phyloP scores from a whole-genome alignment of 2,888 invertebrate species.

The Sminthurides aquaticus region DNA sequence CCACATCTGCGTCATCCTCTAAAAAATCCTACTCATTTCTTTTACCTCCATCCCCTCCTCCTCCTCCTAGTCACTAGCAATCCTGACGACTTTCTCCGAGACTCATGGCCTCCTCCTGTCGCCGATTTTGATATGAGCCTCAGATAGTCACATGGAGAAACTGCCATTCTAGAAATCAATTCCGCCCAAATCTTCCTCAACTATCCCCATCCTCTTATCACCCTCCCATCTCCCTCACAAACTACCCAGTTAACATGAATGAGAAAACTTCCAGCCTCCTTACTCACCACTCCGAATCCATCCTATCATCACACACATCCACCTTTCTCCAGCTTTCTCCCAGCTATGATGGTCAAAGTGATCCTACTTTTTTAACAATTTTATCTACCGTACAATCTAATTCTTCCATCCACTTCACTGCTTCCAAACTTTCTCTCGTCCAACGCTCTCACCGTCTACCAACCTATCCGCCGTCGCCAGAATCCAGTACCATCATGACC shows the following conservation, averaged over 20 bases:
- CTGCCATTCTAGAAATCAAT: constrained; percentile 7
- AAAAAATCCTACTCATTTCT: no score
- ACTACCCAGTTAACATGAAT: background rate
- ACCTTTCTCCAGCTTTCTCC: background rate
- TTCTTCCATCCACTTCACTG: background rate
- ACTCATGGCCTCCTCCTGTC: no score
- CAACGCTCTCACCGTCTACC: background rate
- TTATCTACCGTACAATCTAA: background rate
- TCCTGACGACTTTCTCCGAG: no score
- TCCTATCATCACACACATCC: background rate
- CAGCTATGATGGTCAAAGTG: background rate
- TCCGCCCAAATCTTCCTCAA: background rate
- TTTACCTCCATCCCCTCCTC: no score
- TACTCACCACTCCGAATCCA: background rate
- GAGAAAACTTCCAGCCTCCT: background rate
- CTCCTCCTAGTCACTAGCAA: no score
- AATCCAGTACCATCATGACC: no score
- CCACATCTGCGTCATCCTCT: background rate
- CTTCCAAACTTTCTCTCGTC: background rate
- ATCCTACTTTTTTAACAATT: background rate
- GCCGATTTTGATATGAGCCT: no score
- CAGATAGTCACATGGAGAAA: no score
- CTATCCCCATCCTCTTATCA: constrained; percentile 5
- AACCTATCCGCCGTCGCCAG: no score
- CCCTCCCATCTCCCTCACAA: background rate